phyloP scores from a whole-genome alignment of 2,113 vertebrate genomes.

The Microcebus murinus region DNA sequence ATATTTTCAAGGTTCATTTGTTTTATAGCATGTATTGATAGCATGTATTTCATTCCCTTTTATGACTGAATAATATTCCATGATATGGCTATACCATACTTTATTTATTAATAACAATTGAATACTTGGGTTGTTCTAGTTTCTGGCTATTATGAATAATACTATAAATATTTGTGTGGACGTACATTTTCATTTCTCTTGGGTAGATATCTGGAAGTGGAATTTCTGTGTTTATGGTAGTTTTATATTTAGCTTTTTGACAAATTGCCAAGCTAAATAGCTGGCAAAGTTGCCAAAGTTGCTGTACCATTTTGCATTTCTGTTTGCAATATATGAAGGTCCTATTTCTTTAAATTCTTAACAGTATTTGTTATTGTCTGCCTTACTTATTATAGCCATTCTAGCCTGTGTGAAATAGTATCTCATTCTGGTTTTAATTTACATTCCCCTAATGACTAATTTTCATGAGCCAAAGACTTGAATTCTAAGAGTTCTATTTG shows the following conservation, averaged over 20 bases:
- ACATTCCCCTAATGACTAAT: not conserved
- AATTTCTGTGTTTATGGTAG: not conserved
- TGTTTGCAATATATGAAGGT: not conserved
- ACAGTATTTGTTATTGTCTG: not conserved
- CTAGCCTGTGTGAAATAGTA: not conserved
- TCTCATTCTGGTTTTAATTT: conserved; percentile 10
- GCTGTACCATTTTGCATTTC: not conserved
- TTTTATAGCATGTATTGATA: not conserved
- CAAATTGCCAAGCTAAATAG: not conserved
- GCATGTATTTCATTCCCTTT: not conserved
- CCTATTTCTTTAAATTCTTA: not conserved
- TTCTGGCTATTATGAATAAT: not conserved
- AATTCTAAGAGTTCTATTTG: conserved; percentile 4
- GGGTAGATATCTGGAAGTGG: not conserved
- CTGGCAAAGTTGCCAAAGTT: not conserved
- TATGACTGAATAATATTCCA: not conserved
- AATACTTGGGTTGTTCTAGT: not conserved
- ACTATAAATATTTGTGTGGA: not conserved
- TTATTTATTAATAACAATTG: not conserved
- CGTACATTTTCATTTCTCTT: conserved; percentile 7
- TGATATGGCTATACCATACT: not conserved
- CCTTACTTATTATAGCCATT: not conserved
- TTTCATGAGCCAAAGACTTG: not conserved
- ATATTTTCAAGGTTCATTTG: conserved; percentile 2
- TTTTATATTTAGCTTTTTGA: conserved; percentile 12